Evolutionary conservation across 2,113 vertebrate species (phyloP).

Genomic region (Xiphias gladius): DNA sequence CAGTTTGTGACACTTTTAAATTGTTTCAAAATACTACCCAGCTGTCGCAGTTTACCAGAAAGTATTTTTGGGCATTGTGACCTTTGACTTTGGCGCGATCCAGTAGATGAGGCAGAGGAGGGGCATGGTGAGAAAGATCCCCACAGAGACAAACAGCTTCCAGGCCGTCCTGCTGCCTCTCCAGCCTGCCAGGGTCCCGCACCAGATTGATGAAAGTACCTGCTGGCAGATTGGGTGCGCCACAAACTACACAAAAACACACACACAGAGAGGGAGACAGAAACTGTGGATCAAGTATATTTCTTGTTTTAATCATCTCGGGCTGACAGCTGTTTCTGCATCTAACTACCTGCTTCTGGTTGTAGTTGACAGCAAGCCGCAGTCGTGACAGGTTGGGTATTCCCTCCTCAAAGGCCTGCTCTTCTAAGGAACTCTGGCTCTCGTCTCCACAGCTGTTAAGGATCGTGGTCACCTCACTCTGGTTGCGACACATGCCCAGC

Average conservation of each 20-base stretch:
- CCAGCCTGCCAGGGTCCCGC: slow-evolving; percentile 90
- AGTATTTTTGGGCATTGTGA: slow-evolving; percentile 42
- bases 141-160: slow-evolving; percentile 88
- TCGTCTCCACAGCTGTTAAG: slow-evolving; percentile 87
- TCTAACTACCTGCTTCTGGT: slow-evolving; percentile 88
- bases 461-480: slow-evolving; percentile 91
- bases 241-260: slow-evolving; percentile 85
- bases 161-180: slow-evolving; percentile 89
- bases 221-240: slow-evolving; percentile 95
- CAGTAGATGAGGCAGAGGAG: slow-evolving; percentile 90
- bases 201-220: slow-evolving; percentile 94
- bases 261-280: slow-evolving; percentile 5
- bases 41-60: background rate
- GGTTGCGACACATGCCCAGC: slow-evolving; percentile 93
- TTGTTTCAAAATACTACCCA: background rate
- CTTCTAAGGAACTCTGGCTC: slow-evolving; percentile 79
- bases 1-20: background rate
- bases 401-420: slow-evolving; percentile 90
- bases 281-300: background rate
- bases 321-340: background rate
- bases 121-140: slow-evolving; percentile 92
- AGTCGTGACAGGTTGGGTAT: slow-evolving; percentile 91
- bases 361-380: slow-evolving; percentile 90
- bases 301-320: background rate
- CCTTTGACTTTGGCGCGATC: slow-evolving; percentile 91